Percentiles rank a stretch among this genome's conserved stretches.
These are phyloP conservation scores for Odobenus rosmarus DNA, from an alignment of 2,113 vertebrate species.

Conservation along the genomic window DNA sequence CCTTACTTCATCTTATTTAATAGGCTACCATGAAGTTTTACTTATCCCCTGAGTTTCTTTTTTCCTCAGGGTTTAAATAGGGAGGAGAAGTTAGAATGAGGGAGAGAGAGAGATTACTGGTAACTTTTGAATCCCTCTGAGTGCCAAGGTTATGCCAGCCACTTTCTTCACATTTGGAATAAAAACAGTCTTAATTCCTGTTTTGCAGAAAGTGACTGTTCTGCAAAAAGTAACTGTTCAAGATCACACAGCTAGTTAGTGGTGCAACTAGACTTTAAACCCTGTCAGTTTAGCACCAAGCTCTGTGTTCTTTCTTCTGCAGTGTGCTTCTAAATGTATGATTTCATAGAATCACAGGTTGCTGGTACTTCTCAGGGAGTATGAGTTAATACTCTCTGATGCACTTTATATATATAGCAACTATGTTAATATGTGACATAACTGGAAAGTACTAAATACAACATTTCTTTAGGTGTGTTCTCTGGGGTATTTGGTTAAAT, in stretches of 20 bases:
- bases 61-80: constrained; percentile 32
- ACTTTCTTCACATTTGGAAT: background rate
- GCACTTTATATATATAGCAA: background rate
- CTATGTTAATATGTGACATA: background rate
- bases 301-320: background rate
- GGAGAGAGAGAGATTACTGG: background rate
- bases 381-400: background rate
- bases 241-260: background rate
- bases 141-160: background rate
- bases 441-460: background rate
- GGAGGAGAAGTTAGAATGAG: background rate
- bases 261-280: background rate
- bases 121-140: background rate
- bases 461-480: background rate
- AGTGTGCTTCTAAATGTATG: background rate
- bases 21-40: background rate
- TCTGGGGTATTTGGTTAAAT: background rate
- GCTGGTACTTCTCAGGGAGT: background rate
- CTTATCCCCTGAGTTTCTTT: background rate
- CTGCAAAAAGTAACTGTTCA: background rate
- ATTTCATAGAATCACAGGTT: background rate
- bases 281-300: background rate
- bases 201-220: background rate
- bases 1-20: background rate
- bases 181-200: background rate